A percentile compares a stretch with the other conserved stretches of the same genome.
These are phyloP conservation scores for Oncorhynchus clarkii DNA, from an alignment of 2,113 vertebrate species.

Conservation along the genomic window DNA sequence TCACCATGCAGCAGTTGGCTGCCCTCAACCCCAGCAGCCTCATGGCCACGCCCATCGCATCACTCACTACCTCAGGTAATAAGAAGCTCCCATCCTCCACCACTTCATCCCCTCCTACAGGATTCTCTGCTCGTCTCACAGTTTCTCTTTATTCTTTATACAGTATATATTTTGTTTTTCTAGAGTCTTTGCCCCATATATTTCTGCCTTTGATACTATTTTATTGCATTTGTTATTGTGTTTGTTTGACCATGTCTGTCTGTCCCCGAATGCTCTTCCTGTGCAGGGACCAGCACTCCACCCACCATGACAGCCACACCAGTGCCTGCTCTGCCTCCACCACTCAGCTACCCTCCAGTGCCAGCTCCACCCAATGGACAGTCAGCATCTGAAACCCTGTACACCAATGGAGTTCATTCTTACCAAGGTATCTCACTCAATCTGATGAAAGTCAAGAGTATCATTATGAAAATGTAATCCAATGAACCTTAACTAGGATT, in stretches of 20 bases:
- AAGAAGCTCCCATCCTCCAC: constrained; percentile 42
- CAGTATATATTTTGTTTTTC: background rate
- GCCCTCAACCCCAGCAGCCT: constrained; percentile 90
- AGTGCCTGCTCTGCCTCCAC: constrained; percentile 81
- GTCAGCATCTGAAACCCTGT: constrained; percentile 80
- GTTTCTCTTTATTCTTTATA: too few species aligned
- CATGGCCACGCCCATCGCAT: constrained; percentile 87
- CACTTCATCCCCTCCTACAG: background rate
- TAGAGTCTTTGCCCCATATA: background rate
- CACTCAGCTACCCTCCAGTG: constrained; percentile 81
- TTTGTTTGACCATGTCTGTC: background rate
- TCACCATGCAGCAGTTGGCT: constrained; percentile 94
- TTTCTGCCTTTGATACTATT: background rate
- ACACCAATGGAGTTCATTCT: constrained; percentile 85
- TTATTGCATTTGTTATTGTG: background rate
- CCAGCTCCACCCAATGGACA: constrained; percentile 80
- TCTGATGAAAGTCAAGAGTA: too few species aligned
- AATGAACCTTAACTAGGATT: too few species aligned
- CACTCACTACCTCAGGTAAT: constrained; percentile 91
- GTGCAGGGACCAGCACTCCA: constrained; percentile 85
- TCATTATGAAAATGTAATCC: too few species aligned
- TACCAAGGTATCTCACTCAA: constrained; percentile 77
- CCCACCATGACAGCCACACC: constrained; percentile 85
- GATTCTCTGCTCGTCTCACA: too few species aligned
- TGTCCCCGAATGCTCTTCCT: constrained; percentile 8